These are phyloP conservation scores for Cyprinus carpio DNA, from an alignment of 2,113 vertebrate species.

Conservation along the genomic window DNA sequence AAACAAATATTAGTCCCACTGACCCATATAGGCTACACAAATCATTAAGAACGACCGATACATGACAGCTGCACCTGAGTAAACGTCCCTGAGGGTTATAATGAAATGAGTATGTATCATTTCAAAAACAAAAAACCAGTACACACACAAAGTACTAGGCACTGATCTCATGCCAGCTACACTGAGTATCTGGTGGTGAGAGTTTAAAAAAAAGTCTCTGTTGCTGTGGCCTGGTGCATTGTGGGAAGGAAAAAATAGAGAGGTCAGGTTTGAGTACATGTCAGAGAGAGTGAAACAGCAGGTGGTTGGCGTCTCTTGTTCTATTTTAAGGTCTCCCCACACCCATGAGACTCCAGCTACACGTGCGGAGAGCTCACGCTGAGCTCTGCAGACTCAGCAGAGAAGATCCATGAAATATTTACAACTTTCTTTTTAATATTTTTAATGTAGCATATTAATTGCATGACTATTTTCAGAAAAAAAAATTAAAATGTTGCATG, in stretches of 20 bases:
- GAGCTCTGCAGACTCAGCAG: not conserved
- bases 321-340: constrained; percentile 59
- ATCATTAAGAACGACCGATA: not conserved
- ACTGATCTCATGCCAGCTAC: constrained; percentile 47
- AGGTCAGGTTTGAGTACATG: constrained; percentile 5
- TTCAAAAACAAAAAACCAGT: not conserved
- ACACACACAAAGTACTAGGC: not conserved
- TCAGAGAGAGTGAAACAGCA: constrained; percentile 50
- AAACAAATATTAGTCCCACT: constrained; percentile 28
- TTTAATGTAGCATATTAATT: not conserved
- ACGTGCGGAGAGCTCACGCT: constrained; percentile 36
- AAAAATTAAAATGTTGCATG: not conserved
- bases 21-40: constrained; percentile 1
- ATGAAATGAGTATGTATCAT: constrained; percentile 7
- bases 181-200: constrained; percentile 52
- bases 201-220: constrained; percentile 56
- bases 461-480: not conserved
- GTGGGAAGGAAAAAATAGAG: not conserved
- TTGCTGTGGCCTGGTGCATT: constrained; percentile 57
- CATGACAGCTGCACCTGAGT: not conserved
- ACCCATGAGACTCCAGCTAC: constrained; percentile 45
- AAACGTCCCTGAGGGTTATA: constrained; percentile 41
- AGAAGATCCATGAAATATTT: constrained; percentile 1
- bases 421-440: not conserved
- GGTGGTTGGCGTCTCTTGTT: constrained; percentile 57